A percentile compares a stretch with the other conserved stretches of the same genome.
phyloP scores from a whole-genome alignment of 2,888 invertebrate genomes.

The Fabriciana adippe region DNA sequence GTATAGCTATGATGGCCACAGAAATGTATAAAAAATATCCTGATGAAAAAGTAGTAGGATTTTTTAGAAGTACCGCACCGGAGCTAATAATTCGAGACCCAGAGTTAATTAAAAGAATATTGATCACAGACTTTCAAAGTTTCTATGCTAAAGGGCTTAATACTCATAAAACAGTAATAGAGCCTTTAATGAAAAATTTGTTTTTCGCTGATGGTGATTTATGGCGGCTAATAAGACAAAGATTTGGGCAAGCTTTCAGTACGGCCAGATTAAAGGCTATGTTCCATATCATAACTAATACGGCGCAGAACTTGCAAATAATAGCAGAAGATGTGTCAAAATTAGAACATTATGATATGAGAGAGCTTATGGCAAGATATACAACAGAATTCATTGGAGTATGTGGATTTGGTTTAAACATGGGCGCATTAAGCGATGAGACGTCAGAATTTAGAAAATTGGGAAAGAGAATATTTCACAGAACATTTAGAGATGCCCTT shows the following conservation, averaged over 20 bases:
- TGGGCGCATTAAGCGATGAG: conserved; percentile 63
- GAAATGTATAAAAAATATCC: conserved; percentile 64
- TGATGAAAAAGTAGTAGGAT: conserved; percentile 67
- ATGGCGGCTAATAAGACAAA: conserved; percentile 67
- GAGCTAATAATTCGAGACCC: conserved; percentile 69
- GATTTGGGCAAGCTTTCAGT: conserved; percentile 70
- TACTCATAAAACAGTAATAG: conserved; percentile 60
- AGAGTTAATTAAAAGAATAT: conserved; percentile 63
- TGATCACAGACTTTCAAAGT: conserved; percentile 62
- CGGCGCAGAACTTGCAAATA: conserved; percentile 64
- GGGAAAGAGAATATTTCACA: conserved; percentile 65
- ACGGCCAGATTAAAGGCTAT: conserved; percentile 70
- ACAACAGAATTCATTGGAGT: conserved; percentile 74
- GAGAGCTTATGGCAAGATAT: conserved; percentile 72
- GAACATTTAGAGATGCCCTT: conserved; percentile 56
- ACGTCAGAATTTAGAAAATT: conserved; percentile 67
- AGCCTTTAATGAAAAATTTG: conserved; percentile 66
- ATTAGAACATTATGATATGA: conserved; percentile 60
- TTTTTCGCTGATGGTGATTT: conserved; percentile 71
- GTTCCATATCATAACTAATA: conserved; percentile 69
- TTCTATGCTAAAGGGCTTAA: conserved; percentile 65
- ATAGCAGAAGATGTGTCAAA: conserved; percentile 57
- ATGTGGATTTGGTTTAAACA: conserved; percentile 71
- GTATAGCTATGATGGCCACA: conserved; percentile 64
- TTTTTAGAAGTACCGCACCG: conserved; percentile 58